Conservation (phyloP, 2,888 invertebrate genomes). For the Pterostichus niger region DNA sequence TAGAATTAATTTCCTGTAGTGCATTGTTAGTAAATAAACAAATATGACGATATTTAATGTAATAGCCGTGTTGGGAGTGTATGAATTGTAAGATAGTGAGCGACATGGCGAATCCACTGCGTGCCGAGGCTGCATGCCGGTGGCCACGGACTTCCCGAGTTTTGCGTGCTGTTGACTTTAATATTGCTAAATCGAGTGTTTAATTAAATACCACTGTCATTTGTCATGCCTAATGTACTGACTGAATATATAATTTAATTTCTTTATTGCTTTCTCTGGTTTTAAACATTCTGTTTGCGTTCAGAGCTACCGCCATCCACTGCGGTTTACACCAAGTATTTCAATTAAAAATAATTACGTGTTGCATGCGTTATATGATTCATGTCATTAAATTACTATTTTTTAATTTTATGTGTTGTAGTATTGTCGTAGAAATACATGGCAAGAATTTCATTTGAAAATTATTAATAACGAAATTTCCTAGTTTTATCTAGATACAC, state of each 20-base stretch:
- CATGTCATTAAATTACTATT: no score
- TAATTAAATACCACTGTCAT: conserved; percentile 64
- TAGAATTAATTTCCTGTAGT: not conserved
- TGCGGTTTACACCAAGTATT: not conserved
- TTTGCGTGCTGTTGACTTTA: conserved; percentile 63
- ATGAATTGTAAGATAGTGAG: not conserved
- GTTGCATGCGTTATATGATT: no score
- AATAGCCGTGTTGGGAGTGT: not conserved
- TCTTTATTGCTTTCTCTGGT: conserved; percentile 59
- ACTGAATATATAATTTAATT: conserved; percentile 63
- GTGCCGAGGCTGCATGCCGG: conserved; percentile 24
- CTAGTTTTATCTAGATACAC: no score
- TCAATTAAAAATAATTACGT: not conserved
- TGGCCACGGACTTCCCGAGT: conserved; percentile 21
- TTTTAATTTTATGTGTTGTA: no score
- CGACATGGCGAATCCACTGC: conserved; percentile 5
- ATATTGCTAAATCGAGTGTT: conserved; percentile 65
- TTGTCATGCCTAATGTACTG: conserved; percentile 63
- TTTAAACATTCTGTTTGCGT: conserved; percentile 30
- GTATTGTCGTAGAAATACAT: no score
- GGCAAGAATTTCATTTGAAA: no score
- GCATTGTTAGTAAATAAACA: no score
- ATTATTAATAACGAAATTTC: no score
- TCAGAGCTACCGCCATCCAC: not conserved
- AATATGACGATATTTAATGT: not conserved